Evolutionary conservation across 2,888 invertebrate genomes (phyloP).

Genomic region (Frankliniella fusca): DNA sequence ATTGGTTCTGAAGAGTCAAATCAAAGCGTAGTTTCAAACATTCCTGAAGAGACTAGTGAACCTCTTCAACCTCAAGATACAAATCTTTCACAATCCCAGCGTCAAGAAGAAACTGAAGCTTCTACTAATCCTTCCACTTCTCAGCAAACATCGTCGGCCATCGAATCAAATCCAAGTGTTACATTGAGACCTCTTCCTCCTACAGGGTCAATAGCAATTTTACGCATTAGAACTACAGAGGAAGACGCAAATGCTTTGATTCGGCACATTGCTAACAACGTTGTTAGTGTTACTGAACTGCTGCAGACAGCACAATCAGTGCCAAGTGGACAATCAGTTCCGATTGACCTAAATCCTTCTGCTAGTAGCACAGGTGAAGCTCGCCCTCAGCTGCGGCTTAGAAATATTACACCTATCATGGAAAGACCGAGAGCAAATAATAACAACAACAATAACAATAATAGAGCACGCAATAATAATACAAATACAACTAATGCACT

Average conservation of each 20-base stretch:
- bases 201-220: background rate
- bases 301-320: background rate
- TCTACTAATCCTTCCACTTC: no score
- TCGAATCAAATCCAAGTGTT: no score
- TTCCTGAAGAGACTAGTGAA: background rate
- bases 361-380: no score
- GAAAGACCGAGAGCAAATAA: slow-evolving; percentile 2
- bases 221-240: background rate
- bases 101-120: no score
- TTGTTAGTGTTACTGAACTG: background rate
- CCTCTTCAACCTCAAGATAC: background rate
- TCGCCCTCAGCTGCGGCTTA: no score
- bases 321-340: background rate
- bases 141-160: no score
- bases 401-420: background rate
- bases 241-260: slow-evolving; percentile 1
- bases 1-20: background rate
- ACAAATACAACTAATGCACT: slow-evolving; percentile 65
- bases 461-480: slow-evolving; percentile 40
- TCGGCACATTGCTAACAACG: background rate
- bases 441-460: slow-evolving; percentile 18
- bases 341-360: no score
- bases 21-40: background rate
- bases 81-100: no score
- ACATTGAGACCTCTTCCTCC: background rate